Percentiles rank a stretch among this genome's conserved stretches.
Evolutionary conservation across 2,797 vertebrate genomes (phyloP).

Genomic region (Smutsia temminckii): DNA sequence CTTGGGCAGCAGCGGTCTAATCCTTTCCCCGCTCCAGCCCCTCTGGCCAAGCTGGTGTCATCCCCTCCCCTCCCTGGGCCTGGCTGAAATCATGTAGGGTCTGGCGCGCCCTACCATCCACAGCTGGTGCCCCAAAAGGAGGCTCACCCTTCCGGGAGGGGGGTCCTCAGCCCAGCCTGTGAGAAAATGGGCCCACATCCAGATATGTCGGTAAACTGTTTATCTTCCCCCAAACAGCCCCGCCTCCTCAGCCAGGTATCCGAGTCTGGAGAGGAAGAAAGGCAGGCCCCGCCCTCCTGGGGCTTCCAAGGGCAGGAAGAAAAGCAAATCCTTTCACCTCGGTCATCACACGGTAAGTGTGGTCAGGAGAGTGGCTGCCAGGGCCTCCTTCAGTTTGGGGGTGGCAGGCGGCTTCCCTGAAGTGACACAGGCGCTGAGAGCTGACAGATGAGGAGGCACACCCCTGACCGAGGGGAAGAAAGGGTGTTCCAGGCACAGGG

Average conservation of each 20-base stretch:
- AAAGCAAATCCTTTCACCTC: no score
- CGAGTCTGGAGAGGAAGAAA: not conserved
- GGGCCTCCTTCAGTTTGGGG: not conserved
- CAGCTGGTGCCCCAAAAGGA: not conserved
- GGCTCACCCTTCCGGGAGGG: not conserved
- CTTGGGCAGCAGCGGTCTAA: not conserved
- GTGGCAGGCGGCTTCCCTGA: not conserved
- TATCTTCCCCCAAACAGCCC: not conserved
- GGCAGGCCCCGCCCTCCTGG: not conserved
- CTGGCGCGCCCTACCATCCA: not conserved
- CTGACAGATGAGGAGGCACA: not conserved
- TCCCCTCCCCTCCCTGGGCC: not conserved
- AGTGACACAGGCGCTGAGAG: not conserved
- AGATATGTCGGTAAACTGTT: not conserved
- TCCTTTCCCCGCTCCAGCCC: fast-evolving
- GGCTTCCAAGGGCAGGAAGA: not conserved
- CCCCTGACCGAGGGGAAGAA: not conserved
- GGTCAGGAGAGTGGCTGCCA: not conserved
- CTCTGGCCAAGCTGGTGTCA: fast-evolving
- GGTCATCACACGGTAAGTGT: not conserved
- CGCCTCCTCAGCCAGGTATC: not conserved
- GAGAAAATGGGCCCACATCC: not conserved
- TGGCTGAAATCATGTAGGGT: not conserved
- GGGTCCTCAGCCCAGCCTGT: not conserved
- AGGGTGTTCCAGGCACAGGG: not conserved